A percentile compares a stretch with the other conserved stretches of the same genome.
These are phyloP conservation scores for Eubucco bourcierii DNA, from an alignment of 2,113 vertebrate species.

Conservation along the genomic window DNA sequence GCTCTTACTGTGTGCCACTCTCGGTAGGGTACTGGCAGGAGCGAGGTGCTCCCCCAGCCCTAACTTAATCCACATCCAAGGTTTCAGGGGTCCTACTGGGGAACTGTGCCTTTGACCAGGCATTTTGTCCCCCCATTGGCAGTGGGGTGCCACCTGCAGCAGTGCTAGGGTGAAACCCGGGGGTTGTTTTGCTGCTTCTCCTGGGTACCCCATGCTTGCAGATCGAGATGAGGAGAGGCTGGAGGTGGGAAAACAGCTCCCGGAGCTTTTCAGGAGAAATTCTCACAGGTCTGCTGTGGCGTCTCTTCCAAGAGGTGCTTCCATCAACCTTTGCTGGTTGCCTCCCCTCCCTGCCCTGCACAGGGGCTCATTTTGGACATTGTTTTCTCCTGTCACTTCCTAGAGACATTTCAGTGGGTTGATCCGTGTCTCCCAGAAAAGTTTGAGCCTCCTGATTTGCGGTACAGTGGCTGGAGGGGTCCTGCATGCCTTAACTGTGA, in stretches of 20 bases:
- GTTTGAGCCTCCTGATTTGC: neutral
- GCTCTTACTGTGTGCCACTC: neutral
- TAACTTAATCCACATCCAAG: rapidly evolving
- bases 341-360: neutral
- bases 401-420: neutral
- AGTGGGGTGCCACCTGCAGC: rapidly evolving
- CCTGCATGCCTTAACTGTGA: neutral
- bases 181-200: neutral
- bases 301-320: neutral
- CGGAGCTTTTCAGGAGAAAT: neutral
- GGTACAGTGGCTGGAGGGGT: neutral
- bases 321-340: neutral
- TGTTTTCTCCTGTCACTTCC: neutral
- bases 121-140: neutral
- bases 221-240: neutral
- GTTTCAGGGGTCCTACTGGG: neutral
- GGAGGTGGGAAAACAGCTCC: neutral
- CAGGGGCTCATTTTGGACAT: neutral
- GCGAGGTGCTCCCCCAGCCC: neutral
- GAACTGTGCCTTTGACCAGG: neutral
- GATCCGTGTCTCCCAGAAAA: neutral
- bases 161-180: neutral
- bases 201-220: rapidly evolving
- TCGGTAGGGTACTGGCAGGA: neutral
- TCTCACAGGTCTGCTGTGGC: neutral